These are phyloP conservation scores for Grammomys surdaster DNA, from an alignment of 2,113 vertebrate genomes.

Conservation along the genomic window DNA sequence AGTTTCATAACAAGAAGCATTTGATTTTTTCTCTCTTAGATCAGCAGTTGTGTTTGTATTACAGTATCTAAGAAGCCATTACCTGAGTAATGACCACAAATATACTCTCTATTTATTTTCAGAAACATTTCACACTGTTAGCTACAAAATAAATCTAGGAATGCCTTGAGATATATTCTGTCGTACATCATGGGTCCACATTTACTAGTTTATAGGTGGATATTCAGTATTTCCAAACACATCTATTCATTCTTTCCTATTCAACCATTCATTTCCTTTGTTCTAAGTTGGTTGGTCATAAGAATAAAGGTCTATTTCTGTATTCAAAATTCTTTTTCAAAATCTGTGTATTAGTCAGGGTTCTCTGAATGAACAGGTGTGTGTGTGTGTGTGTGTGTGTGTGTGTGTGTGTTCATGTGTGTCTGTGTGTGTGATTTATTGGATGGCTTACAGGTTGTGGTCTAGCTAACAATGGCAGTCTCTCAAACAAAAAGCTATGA, in stretches of 20 bases:
- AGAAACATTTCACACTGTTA: slow-evolving; percentile 14
- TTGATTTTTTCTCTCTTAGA: not conserved
- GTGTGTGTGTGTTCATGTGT: too few relatives aligned
- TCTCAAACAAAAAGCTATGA: not conserved
- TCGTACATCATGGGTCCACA: not conserved
- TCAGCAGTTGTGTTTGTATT: not conserved
- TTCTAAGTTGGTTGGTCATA: not conserved
- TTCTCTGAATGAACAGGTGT: not conserved
- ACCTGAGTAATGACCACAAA: not conserved
- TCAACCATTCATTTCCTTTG: not conserved
- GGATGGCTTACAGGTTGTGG: not conserved
- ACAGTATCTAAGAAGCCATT: not conserved
- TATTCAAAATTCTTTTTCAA: not conserved
- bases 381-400: not conserved
- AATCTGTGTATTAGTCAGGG: not conserved
- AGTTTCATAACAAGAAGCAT: not conserved
- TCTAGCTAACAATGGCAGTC: not conserved
- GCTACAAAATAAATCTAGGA: not conserved
- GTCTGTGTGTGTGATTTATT: not conserved
- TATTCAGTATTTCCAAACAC: not conserved
- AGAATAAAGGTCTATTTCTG: not conserved
- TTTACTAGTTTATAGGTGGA: not conserved
- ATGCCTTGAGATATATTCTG: not conserved
- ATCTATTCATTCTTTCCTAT: not conserved
- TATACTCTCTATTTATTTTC: not conserved